These are phyloP conservation scores for Drosophila pseudoananassae DNA, from an alignment of 1,140 invertebrate species.

Conservation along the genomic window DNA sequence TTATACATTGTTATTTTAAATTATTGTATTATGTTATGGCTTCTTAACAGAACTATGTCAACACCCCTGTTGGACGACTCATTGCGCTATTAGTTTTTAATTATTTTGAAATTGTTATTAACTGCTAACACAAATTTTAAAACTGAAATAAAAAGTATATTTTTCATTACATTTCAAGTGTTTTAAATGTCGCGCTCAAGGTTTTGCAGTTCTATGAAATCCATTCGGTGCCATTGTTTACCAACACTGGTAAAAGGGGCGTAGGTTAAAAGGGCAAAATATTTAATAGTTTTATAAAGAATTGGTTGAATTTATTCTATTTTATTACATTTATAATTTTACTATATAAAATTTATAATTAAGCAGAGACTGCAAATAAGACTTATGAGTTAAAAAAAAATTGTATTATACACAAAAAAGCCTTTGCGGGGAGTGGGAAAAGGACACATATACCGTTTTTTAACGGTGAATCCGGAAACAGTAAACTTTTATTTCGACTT, in stretches of 20 bases:
- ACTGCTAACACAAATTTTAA: slow-evolving; percentile 68
- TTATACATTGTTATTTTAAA: slow-evolving; percentile 76
- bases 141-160: slow-evolving; percentile 69
- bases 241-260: slow-evolving; percentile 12
- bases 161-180: slow-evolving; percentile 43
- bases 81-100: slow-evolving; percentile 62
- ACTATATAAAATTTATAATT: neutral
- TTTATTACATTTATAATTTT: neutral
- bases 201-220: neutral
- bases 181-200: neutral
- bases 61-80: slow-evolving; percentile 40
- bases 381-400: no score
- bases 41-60: slow-evolving; percentile 60
- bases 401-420: no score
- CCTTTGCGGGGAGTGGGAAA: no score
- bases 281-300: no score
- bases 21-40: slow-evolving; percentile 74
- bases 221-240: neutral
- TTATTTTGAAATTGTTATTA: slow-evolving; percentile 71
- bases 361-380: no score
- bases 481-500: no score
- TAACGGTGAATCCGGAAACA: no score
- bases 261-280: neutral
- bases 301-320: neutral
- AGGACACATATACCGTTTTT: no score